Percentiles rank a stretch among this genome's conserved stretches.
Conservation (phyloP, 2,888 invertebrate genomes). For the Xestoiulus laeticollis region DNA sequence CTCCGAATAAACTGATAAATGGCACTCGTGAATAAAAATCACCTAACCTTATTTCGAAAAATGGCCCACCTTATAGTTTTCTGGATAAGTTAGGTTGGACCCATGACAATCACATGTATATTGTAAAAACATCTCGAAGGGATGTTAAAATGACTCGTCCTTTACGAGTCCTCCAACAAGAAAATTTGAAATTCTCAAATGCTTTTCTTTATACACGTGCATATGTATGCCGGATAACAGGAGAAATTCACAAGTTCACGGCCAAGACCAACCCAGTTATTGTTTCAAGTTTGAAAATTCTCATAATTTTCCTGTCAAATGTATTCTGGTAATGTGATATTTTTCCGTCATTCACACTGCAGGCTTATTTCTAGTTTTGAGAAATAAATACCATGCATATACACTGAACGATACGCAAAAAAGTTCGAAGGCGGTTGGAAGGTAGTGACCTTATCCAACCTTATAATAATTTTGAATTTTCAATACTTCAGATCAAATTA, state of each 20-base stretch:
- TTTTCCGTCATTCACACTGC: background rate
- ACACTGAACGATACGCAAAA: too few relatives aligned
- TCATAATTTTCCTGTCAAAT: constrained; percentile 10
- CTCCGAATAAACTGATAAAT: background rate
- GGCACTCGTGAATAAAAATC: background rate
- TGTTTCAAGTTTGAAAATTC: constrained; percentile 6
- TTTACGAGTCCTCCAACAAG: background rate
- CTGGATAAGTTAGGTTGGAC: background rate
- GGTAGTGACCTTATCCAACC: too few relatives aligned
- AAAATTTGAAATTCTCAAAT: background rate
- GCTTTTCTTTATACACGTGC: background rate
- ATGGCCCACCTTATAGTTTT: background rate
- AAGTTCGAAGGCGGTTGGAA: too few relatives aligned
- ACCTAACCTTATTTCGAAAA: background rate
- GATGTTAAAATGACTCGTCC: background rate
- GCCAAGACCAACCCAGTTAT: background rate
- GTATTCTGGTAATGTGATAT: background rate
- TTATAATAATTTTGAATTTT: too few relatives aligned
- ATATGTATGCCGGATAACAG: background rate
- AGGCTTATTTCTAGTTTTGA: background rate
- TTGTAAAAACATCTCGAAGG: background rate
- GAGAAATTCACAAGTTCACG: background rate
- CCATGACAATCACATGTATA: background rate
- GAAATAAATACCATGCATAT: background rate
- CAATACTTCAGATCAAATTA: too few relatives aligned